Base-by-base conservation (phyloP, 2,797 vertebrate species). In the Adrianichthys oophorus region DNA sequence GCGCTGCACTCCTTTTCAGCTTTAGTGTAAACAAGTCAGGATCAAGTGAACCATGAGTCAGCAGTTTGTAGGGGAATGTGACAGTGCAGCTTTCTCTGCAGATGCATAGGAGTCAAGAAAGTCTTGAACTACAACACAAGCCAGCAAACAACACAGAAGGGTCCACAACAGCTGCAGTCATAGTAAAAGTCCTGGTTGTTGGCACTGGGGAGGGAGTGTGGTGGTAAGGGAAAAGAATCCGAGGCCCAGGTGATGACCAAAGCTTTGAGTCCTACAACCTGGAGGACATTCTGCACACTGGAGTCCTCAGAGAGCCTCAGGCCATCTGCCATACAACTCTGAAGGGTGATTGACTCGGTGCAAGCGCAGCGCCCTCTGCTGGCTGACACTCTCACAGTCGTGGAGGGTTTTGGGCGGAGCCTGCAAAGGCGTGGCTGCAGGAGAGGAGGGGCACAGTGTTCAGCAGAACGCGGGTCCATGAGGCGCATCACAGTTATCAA, bases 81-180 rank as follows among this genome's bases (percentile, higher is more conserved):
- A 79, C 62, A 72, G 62, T 66, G 68, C 65, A 81, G 58, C 46
- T 68, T 59, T 75, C 72, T 68, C 56, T 65, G 21, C 52, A 68
- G 85, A 89, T 87, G 87, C 87, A 88, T 85, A 87, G 84, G 67
- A 87, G 86, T 85, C 54, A 80, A 81, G 76, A 82, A 72, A 74
- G 60, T 80, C 68, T 62, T 72, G 77, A 79, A 82, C 70, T 62
- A 86, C 66, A 67, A 71, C 65, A 77, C 49, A 80, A 45, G 12
- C 56, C 71, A 56, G 82, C 75, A 76, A 77, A 73, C 74, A 50
- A 51, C 26, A 53, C 19, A 17, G 12, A 29, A 23, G 23, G 45
- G 46, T 77, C 65, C 74, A 72, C 67, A 8, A 52, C 59, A 71
- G 50, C 52, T 65, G 79, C 44, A 45, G 83, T 68, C 32, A 1